A percentile compares a stretch with the other conserved stretches of the same genome.
phyloP scores from a whole-genome alignment of 2,888 invertebrate genomes.

The Chloromyia formosa region DNA sequence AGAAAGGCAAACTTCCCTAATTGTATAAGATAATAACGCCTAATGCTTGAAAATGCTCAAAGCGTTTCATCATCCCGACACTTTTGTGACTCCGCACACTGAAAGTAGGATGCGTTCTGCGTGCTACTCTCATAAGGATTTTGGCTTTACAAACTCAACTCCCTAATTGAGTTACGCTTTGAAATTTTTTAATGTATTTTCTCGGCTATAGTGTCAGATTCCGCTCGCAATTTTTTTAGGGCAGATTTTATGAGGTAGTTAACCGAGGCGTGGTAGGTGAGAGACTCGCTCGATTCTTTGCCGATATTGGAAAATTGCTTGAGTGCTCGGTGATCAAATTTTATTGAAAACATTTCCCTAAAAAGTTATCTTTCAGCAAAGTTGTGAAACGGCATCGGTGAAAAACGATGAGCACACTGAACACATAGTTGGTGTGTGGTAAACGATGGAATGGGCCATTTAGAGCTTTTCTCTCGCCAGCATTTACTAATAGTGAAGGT shows the following conservation, averaged over 20 bases:
- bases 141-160: background rate
- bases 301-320: background rate
- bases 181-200: constrained; percentile 8
- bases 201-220: background rate
- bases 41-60: background rate
- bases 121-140: background rate
- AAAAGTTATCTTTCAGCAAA: background rate
- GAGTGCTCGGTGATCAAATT: constrained; percentile 19
- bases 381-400: background rate
- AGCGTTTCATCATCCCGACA: background rate
- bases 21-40: too few species aligned
- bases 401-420: background rate
- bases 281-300: background rate
- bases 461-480: background rate
- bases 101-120: background rate
- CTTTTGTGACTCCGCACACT: background rate
- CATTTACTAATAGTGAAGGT: background rate
- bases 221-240: background rate
- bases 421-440: background rate
- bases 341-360: constrained; percentile 4
- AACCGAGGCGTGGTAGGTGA: background rate
- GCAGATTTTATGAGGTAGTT: background rate
- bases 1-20: too few species aligned
- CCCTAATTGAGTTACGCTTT: background rate
- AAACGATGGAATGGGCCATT: background rate